Base-by-base conservation (phyloP, 2,113 vertebrate genomes). In the Lontra canadensis region DNA sequence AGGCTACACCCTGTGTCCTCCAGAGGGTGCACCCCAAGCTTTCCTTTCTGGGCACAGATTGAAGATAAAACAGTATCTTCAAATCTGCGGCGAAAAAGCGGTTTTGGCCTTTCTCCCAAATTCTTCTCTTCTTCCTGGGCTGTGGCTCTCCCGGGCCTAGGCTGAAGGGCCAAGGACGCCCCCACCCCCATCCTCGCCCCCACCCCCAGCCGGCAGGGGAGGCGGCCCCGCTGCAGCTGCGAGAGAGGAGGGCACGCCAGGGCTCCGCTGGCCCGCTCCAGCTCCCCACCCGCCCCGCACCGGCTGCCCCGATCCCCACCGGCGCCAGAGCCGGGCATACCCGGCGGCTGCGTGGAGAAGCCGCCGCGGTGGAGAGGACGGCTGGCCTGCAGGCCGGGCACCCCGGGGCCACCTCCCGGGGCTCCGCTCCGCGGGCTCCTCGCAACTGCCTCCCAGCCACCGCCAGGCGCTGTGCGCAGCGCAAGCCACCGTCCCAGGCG, bases 241-340 rank as follows among this genome's bases (percentile, higher is more conserved):
- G 1, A 8, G 15, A 1, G 9, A 5, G 42, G 83, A 13, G 31
- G 17, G 21, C 4, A 13, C 0, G 7, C 55, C 31, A n/a, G 1
- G 1, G 36, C 13, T 57, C 36, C 1, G 7, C 3, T 14, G 13
- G 29, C 29, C 42, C 23, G 26, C 15, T 31, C 52, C 12, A 2
- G 7, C 20, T 26, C 36, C n/a, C 84, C 34, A 7, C 12, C 49
- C 15, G 57, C 61, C 29, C 29, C n/a, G 47, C 20, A 18, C 5
- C 4, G 26, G 61, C 29, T 31, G 29, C 3, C 34, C 15, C 7
- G 3, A n/a, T 4, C 34, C 3, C 29, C 20, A 11, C 36, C n/a
- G 83, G 90, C 39, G 1, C 31, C 13, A 1, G 57, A 93, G 63
- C 76, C 88, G 59, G 55, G 79, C 61, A n/a, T 17, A 13, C 34